These are phyloP conservation scores for Drusus annulatus DNA, from an alignment of 1,140 invertebrate species.

Conservation along the genomic window DNA sequence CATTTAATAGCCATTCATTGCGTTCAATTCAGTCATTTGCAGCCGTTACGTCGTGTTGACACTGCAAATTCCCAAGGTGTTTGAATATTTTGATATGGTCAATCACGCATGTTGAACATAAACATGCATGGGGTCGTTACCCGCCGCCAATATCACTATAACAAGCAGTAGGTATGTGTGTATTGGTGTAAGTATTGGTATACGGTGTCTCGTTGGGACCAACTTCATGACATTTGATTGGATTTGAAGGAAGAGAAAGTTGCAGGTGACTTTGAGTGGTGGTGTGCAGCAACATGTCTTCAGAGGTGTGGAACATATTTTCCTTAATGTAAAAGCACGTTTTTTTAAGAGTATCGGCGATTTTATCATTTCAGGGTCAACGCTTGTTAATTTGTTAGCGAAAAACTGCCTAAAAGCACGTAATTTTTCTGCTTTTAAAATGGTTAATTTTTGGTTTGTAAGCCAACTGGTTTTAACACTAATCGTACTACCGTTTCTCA, in stretches of 20 bases:
- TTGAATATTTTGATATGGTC: not conserved
- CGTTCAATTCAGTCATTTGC: no score
- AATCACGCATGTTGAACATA: not conserved
- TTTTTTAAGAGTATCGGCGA: no score
- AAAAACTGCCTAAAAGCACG: no score
- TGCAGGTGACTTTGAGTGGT: constrained; percentile 15
- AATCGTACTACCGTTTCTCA: no score
- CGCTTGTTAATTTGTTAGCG: no score
- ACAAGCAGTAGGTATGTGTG: no score
- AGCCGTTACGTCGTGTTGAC: not conserved
- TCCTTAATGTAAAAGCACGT: no score
- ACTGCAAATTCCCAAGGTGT: constrained; percentile 10
- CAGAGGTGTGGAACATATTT: not conserved
- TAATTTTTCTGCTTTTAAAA: no score
- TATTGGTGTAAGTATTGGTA: no score
- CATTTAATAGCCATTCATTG: not conserved
- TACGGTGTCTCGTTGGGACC: not conserved
- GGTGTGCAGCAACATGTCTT: constrained; percentile 1
- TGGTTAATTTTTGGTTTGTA: no score
- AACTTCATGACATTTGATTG: constrained; percentile 55
- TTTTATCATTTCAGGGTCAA: no score
- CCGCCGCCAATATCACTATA: not conserved
- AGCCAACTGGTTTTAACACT: no score
- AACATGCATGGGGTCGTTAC: not conserved
- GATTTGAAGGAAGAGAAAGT: constrained; percentile 59